A percentile compares a stretch with the other conserved stretches of the same genome.
phyloP scores from a whole-genome alignment of 2,888 invertebrate genomes.

The Osedax frankpressi region DNA sequence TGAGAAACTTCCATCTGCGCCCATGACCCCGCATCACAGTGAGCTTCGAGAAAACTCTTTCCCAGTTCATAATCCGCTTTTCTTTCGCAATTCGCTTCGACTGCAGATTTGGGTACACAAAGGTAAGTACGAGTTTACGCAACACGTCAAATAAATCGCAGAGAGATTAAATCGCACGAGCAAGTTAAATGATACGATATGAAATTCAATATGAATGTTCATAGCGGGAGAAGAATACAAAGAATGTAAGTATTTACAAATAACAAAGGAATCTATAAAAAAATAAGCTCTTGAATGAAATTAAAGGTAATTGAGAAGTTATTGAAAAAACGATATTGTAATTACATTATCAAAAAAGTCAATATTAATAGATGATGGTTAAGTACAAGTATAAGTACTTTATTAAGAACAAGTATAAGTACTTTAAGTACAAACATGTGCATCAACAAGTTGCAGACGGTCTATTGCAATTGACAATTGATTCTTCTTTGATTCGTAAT shows the following conservation, averaged over 20 bases:
- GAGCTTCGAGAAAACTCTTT: slow-evolving; percentile 41
- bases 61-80: slow-evolving; percentile 45
- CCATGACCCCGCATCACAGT: slow-evolving; percentile 42
- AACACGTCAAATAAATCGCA: no score
- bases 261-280: no score
- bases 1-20: slow-evolving; percentile 44
- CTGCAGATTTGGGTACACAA: no score
- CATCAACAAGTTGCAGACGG: slow-evolving; percentile 42
- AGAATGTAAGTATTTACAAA: no score
- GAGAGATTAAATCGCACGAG: no score
- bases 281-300: no score
- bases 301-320: not conserved
- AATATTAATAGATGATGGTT: no score
- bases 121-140: no score
- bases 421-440: slow-evolving; percentile 35
- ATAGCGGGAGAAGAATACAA: no score
- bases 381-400: no score
- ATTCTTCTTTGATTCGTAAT: slow-evolving; percentile 42
- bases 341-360: not conserved
- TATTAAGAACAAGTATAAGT: not conserved
- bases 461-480: slow-evolving; percentile 44
- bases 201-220: no score
- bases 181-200: no score
- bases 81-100: slow-evolving; percentile 40
- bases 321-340: not conserved